phyloP scores from a whole-genome alignment of 1,140 invertebrate genomes.

The Micrasema longulum region DNA sequence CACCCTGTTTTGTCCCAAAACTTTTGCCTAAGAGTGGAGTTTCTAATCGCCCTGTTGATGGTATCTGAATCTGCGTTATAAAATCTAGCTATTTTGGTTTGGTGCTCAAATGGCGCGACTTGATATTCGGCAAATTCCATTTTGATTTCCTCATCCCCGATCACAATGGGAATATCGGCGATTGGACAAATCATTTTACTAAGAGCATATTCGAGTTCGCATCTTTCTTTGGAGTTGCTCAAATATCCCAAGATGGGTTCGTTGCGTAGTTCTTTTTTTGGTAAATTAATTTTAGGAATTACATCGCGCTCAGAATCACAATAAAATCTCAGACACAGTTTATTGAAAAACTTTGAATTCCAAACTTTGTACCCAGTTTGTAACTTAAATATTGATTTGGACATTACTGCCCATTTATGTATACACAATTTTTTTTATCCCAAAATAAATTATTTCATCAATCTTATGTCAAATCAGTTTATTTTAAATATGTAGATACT shows the following conservation, averaged over 20 bases:
- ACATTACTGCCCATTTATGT: too few species aligned
- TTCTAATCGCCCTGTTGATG: conserved; percentile 87
- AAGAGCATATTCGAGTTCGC: conserved; percentile 74
- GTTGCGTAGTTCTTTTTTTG: conserved; percentile 64
- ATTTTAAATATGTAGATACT: too few species aligned
- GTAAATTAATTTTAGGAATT: background rate
- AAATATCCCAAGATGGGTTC: conserved; percentile 81
- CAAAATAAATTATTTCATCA: too few species aligned
- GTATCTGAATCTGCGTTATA: conserved; percentile 90
- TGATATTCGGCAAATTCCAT: conserved; percentile 80
- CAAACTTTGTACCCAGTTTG: too few species aligned
- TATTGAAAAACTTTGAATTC: too few species aligned
- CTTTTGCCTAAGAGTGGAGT: conserved; percentile 79
- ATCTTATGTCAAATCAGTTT: too few species aligned
- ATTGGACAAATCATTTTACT: conserved; percentile 71
- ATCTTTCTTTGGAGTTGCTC: conserved; percentile 82
- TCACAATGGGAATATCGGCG: conserved; percentile 91
- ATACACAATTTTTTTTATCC: too few species aligned
- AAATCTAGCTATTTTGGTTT: conserved; percentile 89
- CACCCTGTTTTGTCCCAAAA: conserved; percentile 90
- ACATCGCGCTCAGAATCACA: too few species aligned
- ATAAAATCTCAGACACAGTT: too few species aligned
- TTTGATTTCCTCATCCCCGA: conserved; percentile 88
- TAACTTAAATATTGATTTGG: too few species aligned
- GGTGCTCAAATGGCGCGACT: conserved; percentile 91